These are phyloP conservation scores for Xestia ashworthii DNA, from an alignment of 2,888 invertebrate genomes.

Conservation along the genomic window DNA sequence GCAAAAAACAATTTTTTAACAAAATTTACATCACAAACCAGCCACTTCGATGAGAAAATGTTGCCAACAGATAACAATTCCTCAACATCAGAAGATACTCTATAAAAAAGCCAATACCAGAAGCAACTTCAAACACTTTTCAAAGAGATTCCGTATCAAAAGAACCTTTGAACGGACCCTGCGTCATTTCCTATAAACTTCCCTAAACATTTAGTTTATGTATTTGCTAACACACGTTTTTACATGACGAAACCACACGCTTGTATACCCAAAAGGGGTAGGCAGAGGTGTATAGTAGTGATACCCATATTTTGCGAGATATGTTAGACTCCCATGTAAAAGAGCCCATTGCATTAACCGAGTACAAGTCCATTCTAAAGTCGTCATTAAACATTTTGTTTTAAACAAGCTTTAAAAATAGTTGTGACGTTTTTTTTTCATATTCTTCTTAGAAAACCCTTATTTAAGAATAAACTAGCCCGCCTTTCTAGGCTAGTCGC, in stretches of 20 bases:
- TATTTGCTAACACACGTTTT: conserved; percentile 43
- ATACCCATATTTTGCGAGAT: neutral
- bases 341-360: neutral
- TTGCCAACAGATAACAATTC: neutral
- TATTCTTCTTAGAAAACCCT: too few species aligned
- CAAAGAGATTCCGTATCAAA: conserved; percentile 51
- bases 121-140: conserved; percentile 30
- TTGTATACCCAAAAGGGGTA: neutral
- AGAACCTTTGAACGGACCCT: conserved; percentile 49
- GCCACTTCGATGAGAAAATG: neutral
- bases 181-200: conserved; percentile 43
- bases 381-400: too few species aligned
- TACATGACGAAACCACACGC: conserved; percentile 1
- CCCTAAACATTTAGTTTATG: conserved; percentile 15
- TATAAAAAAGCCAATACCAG: conserved; percentile 24
- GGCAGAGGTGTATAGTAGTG: neutral
- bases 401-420: too few species aligned
- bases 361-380: neutral
- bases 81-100: neutral
- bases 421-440: too few species aligned
- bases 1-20: neutral
- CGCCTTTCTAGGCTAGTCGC: neutral
- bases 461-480: neutral
- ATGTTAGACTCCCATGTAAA: neutral
- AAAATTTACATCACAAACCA: neutral